These are phyloP conservation scores for Trachemys scripta DNA, from an alignment of 2,113 vertebrate species.

Conservation along the genomic window DNA sequence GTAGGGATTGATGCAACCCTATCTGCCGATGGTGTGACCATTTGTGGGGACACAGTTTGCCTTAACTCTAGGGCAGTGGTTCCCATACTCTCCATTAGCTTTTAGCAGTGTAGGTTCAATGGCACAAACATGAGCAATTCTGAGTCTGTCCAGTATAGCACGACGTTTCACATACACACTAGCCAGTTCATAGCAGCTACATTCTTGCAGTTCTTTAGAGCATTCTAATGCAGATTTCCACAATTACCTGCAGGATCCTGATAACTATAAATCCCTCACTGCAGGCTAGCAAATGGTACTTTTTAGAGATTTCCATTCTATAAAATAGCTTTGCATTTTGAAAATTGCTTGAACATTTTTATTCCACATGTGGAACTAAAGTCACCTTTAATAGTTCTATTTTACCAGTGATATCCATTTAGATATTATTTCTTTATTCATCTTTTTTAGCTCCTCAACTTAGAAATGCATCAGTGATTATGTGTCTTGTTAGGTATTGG, in stretches of 20 bases:
- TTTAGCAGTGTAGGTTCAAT: not conserved
- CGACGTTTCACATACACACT: conserved; percentile 19
- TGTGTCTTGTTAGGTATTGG: conserved; percentile 47
- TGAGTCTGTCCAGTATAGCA: conserved; percentile 74
- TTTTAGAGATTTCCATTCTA: conserved; percentile 64
- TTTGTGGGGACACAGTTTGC: not conserved
- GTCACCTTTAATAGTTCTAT: conserved; percentile 70
- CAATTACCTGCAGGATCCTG: conserved; percentile 76
- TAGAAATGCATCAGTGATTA: conserved; percentile 60
- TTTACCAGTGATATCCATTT: conserved; percentile 62
- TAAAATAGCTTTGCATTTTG: conserved; percentile 71
- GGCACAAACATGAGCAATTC: conserved; percentile 61
- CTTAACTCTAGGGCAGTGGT: too few relatives aligned
- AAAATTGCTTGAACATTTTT: conserved; percentile 79
- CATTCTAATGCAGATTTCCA: conserved; percentile 67
- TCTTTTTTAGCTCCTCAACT: conserved; percentile 54
- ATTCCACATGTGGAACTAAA: conserved; percentile 57
- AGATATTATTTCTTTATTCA: conserved; percentile 63
- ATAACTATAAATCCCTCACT: conserved; percentile 76
- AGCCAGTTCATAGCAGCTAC: conserved; percentile 34
- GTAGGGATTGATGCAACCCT: not conserved
- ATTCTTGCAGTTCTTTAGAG: conserved; percentile 52
- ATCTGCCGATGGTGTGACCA: not conserved
- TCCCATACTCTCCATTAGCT: not conserved
- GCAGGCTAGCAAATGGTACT: conserved; percentile 70